Evolutionary conservation across 1,140 invertebrate genomes (phyloP).

Genomic region (Harpegnathos saltator): DNA sequence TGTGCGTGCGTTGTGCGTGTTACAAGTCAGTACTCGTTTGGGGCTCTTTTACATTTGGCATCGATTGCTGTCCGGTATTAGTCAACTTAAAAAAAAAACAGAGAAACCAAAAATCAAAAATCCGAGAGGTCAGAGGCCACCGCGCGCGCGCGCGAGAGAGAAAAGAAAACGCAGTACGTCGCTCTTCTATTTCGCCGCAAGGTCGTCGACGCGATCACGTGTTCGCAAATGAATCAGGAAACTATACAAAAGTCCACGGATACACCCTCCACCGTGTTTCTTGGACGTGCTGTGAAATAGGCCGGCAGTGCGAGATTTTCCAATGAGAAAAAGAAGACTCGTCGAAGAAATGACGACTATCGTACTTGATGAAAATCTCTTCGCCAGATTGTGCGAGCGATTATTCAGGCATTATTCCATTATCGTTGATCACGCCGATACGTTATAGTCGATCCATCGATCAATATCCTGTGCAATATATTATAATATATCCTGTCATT

Average conservation of each 20-base stretch:
- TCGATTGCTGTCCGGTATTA: slow-evolving; percentile 85
- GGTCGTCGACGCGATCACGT: slow-evolving; percentile 22
- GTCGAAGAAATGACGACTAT: too few species aligned
- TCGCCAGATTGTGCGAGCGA: too few species aligned
- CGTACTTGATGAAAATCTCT: background rate
- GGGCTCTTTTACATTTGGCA: slow-evolving; percentile 85
- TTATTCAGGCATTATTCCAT: slow-evolving; percentile 1
- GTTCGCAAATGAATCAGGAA: slow-evolving; percentile 36
- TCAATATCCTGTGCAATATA: too few species aligned
- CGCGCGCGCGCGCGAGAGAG: background rate
- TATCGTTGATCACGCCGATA: too few species aligned
- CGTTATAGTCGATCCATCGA: too few species aligned
- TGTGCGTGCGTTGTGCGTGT: slow-evolving; percentile 84
- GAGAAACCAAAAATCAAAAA: slow-evolving; percentile 84
- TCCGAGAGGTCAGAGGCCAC: slow-evolving; percentile 75
- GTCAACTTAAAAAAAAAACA: slow-evolving; percentile 86
- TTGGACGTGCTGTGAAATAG: background rate
- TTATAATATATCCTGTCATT: slow-evolving; percentile 1
- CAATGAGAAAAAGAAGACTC: too few species aligned
- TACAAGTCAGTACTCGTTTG: slow-evolving; percentile 86
- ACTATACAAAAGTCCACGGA: background rate
- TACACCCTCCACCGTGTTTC: background rate
- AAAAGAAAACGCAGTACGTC: slow-evolving; percentile 20
- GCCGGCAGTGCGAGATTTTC: slow-evolving; percentile 9
- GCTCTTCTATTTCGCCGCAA: background rate